Evolutionary conservation across 2,888 invertebrate genomes (phyloP).

Genomic region (Sthenelais limicola): DNA sequence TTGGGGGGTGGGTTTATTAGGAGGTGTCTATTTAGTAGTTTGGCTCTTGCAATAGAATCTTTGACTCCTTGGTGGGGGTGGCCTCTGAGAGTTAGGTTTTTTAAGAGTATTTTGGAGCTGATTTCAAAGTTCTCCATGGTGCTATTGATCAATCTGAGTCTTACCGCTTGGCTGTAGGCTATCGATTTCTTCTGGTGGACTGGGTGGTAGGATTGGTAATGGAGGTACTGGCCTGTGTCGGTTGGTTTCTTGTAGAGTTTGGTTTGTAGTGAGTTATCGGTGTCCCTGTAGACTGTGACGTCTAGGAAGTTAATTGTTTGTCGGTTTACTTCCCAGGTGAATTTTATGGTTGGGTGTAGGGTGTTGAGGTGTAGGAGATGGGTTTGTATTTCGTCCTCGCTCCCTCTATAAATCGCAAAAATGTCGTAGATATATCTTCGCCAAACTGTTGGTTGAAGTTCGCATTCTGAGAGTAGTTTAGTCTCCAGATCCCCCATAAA

Average conservation of each 20-base stretch:
- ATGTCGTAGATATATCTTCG: conserved; percentile 48
- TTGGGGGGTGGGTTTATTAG: not conserved
- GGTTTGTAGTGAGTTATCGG: not conserved
- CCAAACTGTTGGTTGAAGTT: conserved; percentile 36
- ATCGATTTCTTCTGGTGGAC: not conserved
- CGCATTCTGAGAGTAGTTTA: conserved; percentile 18
- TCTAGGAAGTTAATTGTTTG: not conserved
- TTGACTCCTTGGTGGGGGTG: too few relatives aligned
- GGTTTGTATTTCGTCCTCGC: not conserved
- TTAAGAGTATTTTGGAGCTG: not conserved
- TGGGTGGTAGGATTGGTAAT: not conserved
- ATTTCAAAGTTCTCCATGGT: not conserved
- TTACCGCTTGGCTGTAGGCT: not conserved
- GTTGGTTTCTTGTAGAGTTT: conserved; percentile 22
- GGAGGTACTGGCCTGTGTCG: not conserved
- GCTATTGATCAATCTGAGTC: not conserved
- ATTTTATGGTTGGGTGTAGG: conserved; percentile 1
- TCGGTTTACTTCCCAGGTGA: not conserved
- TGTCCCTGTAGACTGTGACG: not conserved
- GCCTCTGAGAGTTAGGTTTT: not conserved
- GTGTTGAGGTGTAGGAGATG: not conserved
- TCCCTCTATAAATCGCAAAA: conserved; percentile 45
- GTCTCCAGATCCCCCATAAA: conserved; percentile 48
- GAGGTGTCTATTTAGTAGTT: too few relatives aligned
- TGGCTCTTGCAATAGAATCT: too few relatives aligned